Percentiles rank a stretch among this genome's conserved stretches.
phyloP scores from a whole-genome alignment of 2,888 invertebrate genomes.

The Camponotus fellah region DNA sequence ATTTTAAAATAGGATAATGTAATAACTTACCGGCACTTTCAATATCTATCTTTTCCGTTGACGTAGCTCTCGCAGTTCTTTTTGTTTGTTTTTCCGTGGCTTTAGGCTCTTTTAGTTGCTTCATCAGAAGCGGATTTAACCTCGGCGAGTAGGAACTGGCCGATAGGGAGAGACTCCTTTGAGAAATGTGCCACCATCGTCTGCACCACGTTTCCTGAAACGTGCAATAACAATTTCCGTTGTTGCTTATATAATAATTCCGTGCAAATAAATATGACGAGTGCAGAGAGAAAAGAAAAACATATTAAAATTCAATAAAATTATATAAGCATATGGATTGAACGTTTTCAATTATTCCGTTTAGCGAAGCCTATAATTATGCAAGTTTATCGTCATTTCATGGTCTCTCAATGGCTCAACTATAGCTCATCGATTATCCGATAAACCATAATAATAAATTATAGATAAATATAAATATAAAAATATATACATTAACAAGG shows the following conservation, averaged over 20 bases:
- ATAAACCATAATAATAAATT: constrained; percentile 37
- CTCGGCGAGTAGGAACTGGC: constrained; percentile 78
- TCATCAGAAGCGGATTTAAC: constrained; percentile 79
- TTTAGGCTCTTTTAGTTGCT: constrained; percentile 59
- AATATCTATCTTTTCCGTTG: not conserved
- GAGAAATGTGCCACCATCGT: constrained; percentile 87
- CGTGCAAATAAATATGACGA: not conserved
- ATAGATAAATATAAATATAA: constrained; percentile 7
- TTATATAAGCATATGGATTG: not conserved
- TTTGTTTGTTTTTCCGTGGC: constrained; percentile 50
- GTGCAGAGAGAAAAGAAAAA: not conserved
- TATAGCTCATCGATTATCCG: constrained; percentile 26
- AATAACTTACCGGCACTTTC: constrained; percentile 55
- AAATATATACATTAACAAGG: constrained; percentile 1
- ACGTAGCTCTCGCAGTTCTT: constrained; percentile 26
- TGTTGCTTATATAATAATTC: constrained; percentile 1
- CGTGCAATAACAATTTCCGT: constrained; percentile 23
- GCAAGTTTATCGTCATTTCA: not conserved
- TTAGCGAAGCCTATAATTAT: constrained; percentile 8
- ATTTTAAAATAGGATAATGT: not conserved
- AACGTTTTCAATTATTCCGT: constrained; percentile 30
- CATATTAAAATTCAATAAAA: constrained; percentile 13
- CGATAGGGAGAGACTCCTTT: constrained; percentile 79
- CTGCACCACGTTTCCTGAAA: constrained; percentile 90
- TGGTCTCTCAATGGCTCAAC: not conserved